phyloP scores from a whole-genome alignment of 2,797 vertebrate genomes.

The Sphaeramia orbicularis region DNA sequence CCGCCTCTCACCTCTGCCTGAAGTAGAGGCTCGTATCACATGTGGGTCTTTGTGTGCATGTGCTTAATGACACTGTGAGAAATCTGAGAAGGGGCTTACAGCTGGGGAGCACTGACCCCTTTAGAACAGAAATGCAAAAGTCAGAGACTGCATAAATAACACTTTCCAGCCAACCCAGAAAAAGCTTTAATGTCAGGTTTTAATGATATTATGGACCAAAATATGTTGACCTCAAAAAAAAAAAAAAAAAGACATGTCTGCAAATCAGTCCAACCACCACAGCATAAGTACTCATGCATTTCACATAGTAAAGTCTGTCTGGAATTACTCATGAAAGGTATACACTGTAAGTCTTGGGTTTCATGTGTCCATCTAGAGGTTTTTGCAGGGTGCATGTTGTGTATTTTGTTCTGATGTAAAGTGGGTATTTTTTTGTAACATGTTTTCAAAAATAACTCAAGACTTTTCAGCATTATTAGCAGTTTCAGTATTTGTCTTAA shows the following conservation, averaged over 20 bases:
- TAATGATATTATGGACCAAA: neutral
- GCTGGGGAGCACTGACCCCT: conserved; percentile 22
- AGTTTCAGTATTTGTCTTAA: neutral
- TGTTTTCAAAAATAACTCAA: neutral
- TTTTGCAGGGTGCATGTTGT: conserved; percentile 6
- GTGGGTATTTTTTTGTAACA: neutral
- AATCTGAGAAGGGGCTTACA: conserved; percentile 55
- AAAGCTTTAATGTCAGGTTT: conserved; percentile 15
- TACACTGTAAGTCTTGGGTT: conserved; percentile 7
- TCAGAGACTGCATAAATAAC: conserved; percentile 35
- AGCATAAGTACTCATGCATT: conserved; percentile 3
- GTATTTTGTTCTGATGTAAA: neutral
- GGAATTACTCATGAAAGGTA: conserved; percentile 37
- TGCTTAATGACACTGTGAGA: conserved; percentile 44
- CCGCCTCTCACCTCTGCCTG: neutral
- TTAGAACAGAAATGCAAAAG: conserved; percentile 25
- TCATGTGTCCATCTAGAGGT: conserved; percentile 25
- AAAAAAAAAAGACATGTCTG: neutral
- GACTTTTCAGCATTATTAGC: neutral
- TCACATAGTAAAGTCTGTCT: conserved; percentile 14
- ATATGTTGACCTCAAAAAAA: neutral
- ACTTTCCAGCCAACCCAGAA: conserved; percentile 4
- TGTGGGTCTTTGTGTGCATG: conserved; percentile 5
- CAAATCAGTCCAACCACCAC: neutral
- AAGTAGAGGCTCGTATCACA: neutral